Evolutionary conservation across 2,797 vertebrate genomes (phyloP).

Genomic region (Sebastes minor): DNA sequence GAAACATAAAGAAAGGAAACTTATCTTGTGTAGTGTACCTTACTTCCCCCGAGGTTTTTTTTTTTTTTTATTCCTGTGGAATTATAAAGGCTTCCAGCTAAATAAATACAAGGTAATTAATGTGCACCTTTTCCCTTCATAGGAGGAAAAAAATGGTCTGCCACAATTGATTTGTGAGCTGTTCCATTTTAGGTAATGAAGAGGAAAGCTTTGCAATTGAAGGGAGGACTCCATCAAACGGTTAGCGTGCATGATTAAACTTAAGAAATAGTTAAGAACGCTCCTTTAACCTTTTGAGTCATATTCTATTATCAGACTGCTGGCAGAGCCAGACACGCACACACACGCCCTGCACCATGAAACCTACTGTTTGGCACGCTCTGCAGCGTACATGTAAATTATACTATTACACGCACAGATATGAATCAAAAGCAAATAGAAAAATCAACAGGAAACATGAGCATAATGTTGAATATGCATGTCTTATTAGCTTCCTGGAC

Average conservation of each 20-base stretch:
- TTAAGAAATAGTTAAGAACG: slow-evolving; percentile 71
- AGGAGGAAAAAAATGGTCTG: slow-evolving; percentile 65
- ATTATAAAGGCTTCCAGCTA: slow-evolving; percentile 79
- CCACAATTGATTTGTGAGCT: slow-evolving; percentile 77
- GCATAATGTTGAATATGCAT: slow-evolving; percentile 46
- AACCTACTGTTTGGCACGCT: slow-evolving; percentile 30
- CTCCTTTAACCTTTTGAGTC: slow-evolving; percentile 74
- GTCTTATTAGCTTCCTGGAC: slow-evolving; percentile 25
- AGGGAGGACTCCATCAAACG: slow-evolving; percentile 67
- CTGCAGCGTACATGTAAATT: slow-evolving; percentile 20
- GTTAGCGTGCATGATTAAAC: slow-evolving; percentile 66
- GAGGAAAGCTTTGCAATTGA: slow-evolving; percentile 62
- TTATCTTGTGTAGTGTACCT: slow-evolving; percentile 30
- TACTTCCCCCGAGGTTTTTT: slow-evolving; percentile 11
- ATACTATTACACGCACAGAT: slow-evolving; percentile 37
- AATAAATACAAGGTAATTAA: slow-evolving; percentile 81
- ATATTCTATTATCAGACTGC: slow-evolving; percentile 65
- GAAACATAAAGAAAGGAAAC: slow-evolving; percentile 37
- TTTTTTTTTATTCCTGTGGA: slow-evolving; percentile 40
- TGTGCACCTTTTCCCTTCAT: slow-evolving; percentile 72
- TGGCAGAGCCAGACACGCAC: slow-evolving; percentile 9
- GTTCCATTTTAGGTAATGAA: slow-evolving; percentile 78
- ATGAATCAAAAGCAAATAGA: slow-evolving; percentile 43
- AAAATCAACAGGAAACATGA: slow-evolving; percentile 10
- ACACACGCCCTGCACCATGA: not conserved